Base-by-base conservation (phyloP, 2,113 vertebrate genomes). In the Sisor rabdophorus region DNA sequence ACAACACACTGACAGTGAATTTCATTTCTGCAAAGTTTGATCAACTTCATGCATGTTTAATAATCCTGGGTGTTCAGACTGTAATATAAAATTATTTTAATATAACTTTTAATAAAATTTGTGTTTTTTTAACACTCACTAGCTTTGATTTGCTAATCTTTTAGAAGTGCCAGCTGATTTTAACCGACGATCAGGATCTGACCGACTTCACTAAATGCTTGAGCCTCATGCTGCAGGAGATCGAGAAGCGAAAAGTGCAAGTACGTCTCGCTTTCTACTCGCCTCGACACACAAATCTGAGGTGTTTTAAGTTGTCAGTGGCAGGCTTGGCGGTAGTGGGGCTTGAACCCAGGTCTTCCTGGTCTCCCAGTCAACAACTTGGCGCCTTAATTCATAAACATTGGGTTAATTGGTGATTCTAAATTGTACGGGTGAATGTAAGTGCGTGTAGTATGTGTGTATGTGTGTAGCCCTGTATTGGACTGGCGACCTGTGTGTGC, bases 171-270 rank as follows among this genome's bases (percentile, higher is more conserved):
- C 85, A 75, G 74, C 80, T 93, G 72, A 88, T 91, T 28, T 86
- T 90, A 79, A 93, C 92, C 6, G 73, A 81, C 22, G 87, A 93
- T 83, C 92, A 93, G 82, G 89, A 92, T 75, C 83, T 91, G 32
- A 93, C 92, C 1, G 92, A 93, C 82, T 93, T 88, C 84, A 92
- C 90, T 15, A 93, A 93, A 75, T 92, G 90, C 80, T 85, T 92
- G 44, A 59, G 75, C 55, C 85, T 91, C 68, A 89, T 91, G 88
- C 1, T 91, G 86, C 81, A 89, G 55, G 86, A 93, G 82, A 91
- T 92, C 73, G 73, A 86, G 68, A 76, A 40, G 20, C 79, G 64
- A 12, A 28, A 76, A 47, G 47, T 92, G 22, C 79, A 92, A 90
- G 92, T 93, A 86, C 82, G 79, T 53, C 58, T 76, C 32, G 16